Base-by-base conservation (phyloP, 1,140 invertebrate genomes). In the Rhizoglyphus robini region DNA sequence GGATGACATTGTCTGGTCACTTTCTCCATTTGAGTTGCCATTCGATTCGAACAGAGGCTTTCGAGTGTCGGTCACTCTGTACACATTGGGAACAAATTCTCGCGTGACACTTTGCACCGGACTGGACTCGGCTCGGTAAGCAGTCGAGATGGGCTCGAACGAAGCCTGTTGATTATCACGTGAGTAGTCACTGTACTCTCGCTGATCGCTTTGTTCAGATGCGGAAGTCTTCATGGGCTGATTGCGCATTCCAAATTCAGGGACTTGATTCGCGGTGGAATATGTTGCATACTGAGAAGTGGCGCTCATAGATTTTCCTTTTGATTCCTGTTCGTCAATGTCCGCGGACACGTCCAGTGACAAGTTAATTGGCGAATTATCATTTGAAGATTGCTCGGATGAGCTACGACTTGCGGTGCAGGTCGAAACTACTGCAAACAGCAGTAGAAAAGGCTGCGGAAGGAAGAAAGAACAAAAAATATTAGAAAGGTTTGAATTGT, bases 231-330 rank as follows among this genome's bases (percentile, higher is more conserved):
- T 54, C 8, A 27, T 54, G 8, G 51, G 51, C 20, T 25, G 51
- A 54, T 54, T 54, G 8, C 51, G 51, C 51, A 54, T 54, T 8
- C 51, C 51, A 54, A 54, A 54, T 23, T 54, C 51, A 54, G 51
- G 20, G 8, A 54, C 20, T 8, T 32, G 23, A 25, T 54, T 23
- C 8, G 8, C 20, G 8, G 51, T 11, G 8, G 51, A 8, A 32
- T 8, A 54, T 25, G 51, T 54, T 8, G 51, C 51, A 54, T 25
- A 54, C 20, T 54, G 51, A 54, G n/a, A n/a, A n/a, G n/a, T n/a
- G n/a, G n/a, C n/a, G n/a, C n/a, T n/a, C n/a, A n/a, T n/a, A n/a
- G n/a, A n/a, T n/a, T n/a, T n/a, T n/a, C n/a, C n/a, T n/a, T 25
- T 54, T 54, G 51, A 54, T 8, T 32, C 23, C 15, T 15, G 31